These are phyloP conservation scores for Sardinella longiceps DNA, from an alignment of 2,797 vertebrate species.

Conservation along the genomic window DNA sequence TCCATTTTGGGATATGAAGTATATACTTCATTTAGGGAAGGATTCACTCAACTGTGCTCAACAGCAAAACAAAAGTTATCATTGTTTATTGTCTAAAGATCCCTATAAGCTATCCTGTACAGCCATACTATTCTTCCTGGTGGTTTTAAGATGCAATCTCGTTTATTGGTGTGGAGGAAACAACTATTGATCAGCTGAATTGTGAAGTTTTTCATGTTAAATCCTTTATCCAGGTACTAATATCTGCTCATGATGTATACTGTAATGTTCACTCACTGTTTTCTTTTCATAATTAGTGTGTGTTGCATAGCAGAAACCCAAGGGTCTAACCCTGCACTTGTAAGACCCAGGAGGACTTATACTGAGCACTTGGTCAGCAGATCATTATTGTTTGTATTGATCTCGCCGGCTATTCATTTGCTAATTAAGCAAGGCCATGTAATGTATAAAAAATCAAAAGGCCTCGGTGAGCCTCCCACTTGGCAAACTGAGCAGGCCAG, in stretches of 20 bases:
- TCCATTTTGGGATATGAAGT: not conserved
- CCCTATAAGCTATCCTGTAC: too few species aligned
- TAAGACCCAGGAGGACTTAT: not conserved
- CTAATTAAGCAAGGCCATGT: not conserved
- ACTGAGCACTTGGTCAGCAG: slow-evolving; percentile 14
- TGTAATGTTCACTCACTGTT: not conserved
- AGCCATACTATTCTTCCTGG: too few species aligned
- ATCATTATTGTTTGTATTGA: slow-evolving; percentile 22
- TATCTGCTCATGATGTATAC: not conserved
- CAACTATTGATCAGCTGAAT: not conserved
- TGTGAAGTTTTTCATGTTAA: not conserved
- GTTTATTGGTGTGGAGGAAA: not conserved
- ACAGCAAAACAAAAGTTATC: too few species aligned
- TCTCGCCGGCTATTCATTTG: slow-evolving; percentile 10
- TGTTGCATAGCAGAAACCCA: not conserved
- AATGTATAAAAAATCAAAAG: not conserved
- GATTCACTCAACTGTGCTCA: too few species aligned
- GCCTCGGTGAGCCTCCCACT: not conserved
- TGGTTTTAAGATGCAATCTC: not conserved
- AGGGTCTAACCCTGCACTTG: not conserved
- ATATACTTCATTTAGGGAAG: too few species aligned
- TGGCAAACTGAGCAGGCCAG: not conserved
- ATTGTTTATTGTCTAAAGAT: too few species aligned
- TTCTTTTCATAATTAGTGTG: not conserved
- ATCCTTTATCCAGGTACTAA: not conserved